Percentiles rank a stretch among this genome's conserved stretches.
These are phyloP conservation scores for Sternarchorhynchus goeldii DNA, from an alignment of 2,797 vertebrate genomes.

Conservation along the genomic window DNA sequence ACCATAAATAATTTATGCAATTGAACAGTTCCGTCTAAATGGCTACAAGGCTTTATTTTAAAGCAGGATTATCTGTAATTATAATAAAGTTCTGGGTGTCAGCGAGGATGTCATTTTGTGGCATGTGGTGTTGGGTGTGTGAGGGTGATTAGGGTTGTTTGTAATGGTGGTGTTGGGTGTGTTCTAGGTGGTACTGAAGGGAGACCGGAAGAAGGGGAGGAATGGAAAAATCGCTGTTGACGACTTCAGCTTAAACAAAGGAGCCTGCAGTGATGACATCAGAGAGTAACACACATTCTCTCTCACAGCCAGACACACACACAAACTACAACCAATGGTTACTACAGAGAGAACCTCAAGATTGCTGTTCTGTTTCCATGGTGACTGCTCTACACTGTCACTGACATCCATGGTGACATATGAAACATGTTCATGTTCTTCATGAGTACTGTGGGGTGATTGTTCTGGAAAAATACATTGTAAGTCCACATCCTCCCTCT, in stretches of 20 bases:
- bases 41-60: no score
- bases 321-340: neutral
- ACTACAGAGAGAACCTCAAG: neutral
- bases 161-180: constrained; percentile 29
- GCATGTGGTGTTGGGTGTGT: neutral
- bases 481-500: no score
- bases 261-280: constrained; percentile 69
- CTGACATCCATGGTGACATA: neutral
- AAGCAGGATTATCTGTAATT: no score
- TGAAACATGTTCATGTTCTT: no score
- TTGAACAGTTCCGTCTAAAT: no score
- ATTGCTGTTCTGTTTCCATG: neutral
- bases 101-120: no score
- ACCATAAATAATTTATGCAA: no score
- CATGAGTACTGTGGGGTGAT: no score
- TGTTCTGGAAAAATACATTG: no score
- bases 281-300: constrained; percentile 32
- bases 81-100: no score
- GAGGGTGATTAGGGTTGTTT: neutral
- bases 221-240: constrained; percentile 83
- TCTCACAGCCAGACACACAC: constrained; percentile 8
- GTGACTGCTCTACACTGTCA: neutral
- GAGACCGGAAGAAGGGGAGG: constrained; percentile 75
- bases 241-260: constrained; percentile 81
- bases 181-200: constrained; percentile 85